Conservation (phyloP, 2,888 invertebrate species). For the Lingula anatina region DNA sequence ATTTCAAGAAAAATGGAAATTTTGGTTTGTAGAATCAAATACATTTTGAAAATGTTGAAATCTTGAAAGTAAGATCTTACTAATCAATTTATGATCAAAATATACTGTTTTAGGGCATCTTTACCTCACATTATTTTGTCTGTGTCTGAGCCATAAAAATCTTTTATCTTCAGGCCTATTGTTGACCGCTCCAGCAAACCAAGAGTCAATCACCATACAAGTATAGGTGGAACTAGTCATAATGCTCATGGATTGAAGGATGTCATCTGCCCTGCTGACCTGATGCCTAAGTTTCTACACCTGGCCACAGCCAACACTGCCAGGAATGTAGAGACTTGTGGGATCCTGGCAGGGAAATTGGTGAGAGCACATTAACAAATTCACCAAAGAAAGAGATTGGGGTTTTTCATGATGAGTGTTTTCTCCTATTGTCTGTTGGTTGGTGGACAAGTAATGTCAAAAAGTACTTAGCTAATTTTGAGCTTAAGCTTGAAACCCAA, state of each 20-base stretch:
- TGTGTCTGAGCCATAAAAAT: not conserved
- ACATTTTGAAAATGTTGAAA: not conserved
- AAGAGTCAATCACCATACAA: constrained; percentile 47
- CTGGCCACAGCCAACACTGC: constrained; percentile 73
- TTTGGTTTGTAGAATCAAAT: too few species aligned
- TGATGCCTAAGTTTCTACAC: constrained; percentile 68
- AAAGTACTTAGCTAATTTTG: too few species aligned
- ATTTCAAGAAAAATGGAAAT: too few species aligned
- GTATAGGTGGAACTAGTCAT: constrained; percentile 38
- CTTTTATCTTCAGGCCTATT: constrained; percentile 8
- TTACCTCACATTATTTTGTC: not conserved
- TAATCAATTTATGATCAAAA: not conserved
- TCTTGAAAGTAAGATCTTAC: not conserved
- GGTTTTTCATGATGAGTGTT: too few species aligned
- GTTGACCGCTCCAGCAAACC: constrained; percentile 62
- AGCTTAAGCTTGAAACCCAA: too few species aligned
- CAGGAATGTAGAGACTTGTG: constrained; percentile 86
- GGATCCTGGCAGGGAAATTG: constrained; percentile 83
- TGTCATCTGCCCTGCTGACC: constrained; percentile 70
- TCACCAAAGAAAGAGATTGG: too few species aligned
- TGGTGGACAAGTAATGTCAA: too few species aligned
- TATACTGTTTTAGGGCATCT: not conserved
- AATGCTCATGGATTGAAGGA: constrained; percentile 57
- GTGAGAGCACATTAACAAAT: too few species aligned
- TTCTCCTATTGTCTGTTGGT: too few species aligned